phyloP scores from a whole-genome alignment of 2,797 vertebrate species.

The Corythornis leucogaster region DNA sequence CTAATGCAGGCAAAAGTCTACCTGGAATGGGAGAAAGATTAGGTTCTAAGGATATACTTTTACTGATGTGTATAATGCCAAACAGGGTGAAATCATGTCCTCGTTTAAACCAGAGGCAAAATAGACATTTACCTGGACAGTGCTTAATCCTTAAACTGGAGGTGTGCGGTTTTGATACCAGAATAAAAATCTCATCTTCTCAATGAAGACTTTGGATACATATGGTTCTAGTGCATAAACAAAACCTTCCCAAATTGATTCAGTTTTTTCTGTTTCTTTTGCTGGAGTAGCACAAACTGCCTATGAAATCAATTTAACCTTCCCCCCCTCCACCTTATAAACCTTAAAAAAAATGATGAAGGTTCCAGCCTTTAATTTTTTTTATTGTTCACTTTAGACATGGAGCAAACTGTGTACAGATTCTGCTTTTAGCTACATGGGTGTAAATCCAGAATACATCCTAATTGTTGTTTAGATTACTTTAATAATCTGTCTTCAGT shows the following conservation, averaged over 20 bases:
- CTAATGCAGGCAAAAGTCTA: not conserved
- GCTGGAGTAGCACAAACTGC: not conserved
- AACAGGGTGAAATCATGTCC: not conserved
- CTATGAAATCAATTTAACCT: no score
- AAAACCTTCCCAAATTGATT: not conserved
- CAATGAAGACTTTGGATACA: not conserved
- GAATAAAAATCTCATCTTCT: not conserved
- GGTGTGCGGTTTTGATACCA: not conserved
- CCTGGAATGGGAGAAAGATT: not conserved
- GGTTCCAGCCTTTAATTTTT: not conserved
- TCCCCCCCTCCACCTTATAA: not conserved
- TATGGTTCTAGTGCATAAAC: not conserved
- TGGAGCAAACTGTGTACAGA: not conserved
- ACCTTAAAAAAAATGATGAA: not conserved
- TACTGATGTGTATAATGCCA: not conserved
- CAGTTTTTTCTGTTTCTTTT: not conserved
- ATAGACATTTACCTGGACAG: not conserved
- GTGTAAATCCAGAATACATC: not conserved
- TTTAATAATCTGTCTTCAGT: not conserved
- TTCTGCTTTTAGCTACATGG: not conserved
- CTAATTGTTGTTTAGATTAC: not conserved
- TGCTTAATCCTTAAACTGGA: not conserved
- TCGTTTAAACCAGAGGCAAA: not conserved
- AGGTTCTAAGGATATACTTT: not conserved
- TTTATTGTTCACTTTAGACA: not conserved